Conservation (phyloP, 2,113 vertebrate species). For the Bettongia penicillata region DNA sequence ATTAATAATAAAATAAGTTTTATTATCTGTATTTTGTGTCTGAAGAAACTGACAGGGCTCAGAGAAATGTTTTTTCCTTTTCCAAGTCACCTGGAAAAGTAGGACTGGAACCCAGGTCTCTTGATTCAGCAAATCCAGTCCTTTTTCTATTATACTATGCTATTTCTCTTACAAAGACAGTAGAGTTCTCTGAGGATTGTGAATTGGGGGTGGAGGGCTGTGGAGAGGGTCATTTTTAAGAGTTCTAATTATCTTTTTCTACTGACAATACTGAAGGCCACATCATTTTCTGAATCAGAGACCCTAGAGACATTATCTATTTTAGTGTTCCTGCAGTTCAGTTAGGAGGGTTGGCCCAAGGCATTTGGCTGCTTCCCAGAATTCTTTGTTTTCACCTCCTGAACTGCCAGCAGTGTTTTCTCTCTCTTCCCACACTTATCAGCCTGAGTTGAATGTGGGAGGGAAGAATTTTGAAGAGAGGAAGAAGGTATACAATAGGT, state of each 20-base stretch:
- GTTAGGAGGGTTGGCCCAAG: neutral
- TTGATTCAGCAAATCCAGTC: neutral
- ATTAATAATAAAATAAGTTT: neutral
- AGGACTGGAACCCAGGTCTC: neutral
- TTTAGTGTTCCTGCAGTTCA: neutral
- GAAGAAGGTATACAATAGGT: neutral
- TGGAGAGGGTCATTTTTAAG: neutral
- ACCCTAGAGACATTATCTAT: rapidly evolving
- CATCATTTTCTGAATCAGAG: neutral
- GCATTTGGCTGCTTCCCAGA: neutral
- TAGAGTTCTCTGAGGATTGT: neutral
- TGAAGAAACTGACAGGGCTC: neutral
- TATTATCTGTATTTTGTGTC: neutral
- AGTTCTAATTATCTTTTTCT: neutral
- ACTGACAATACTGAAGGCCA: neutral
- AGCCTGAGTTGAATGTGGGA: neutral
- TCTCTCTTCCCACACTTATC: neutral
- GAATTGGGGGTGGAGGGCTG: neutral
- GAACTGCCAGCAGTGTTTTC: neutral
- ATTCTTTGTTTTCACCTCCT: neutral
- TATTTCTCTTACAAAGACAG: neutral
- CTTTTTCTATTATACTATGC: neutral
- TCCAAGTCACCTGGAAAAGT: neutral
- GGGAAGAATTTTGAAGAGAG: neutral
- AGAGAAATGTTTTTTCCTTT: neutral